Conservation (phyloP, 2,888 invertebrate species). For the Anoplius nigerrimus region DNA sequence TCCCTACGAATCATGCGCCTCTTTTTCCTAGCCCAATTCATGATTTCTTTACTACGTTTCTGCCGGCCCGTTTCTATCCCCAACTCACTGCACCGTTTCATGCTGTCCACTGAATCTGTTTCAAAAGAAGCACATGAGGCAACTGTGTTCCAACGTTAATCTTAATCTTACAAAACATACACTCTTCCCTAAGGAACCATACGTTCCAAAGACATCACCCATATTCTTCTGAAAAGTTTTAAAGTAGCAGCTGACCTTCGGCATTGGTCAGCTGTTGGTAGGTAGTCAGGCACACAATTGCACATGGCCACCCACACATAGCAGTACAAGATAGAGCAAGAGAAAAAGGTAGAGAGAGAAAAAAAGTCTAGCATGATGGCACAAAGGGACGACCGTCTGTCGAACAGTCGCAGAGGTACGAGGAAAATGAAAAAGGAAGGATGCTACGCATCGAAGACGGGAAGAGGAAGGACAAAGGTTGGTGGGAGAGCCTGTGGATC, state of each 20-base stretch:
- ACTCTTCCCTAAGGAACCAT: background rate
- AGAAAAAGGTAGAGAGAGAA: background rate
- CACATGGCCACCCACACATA: constrained; percentile 2
- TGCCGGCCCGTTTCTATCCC: constrained; percentile 85
- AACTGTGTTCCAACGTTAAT: background rate
- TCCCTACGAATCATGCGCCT: constrained; percentile 85
- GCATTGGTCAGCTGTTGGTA: constrained; percentile 57
- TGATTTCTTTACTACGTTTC: constrained; percentile 84
- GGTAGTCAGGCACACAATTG: constrained; percentile 33
- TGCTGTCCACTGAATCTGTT: constrained; percentile 84
- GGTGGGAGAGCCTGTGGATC: constrained; percentile 10
- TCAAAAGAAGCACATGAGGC: constrained; percentile 6
- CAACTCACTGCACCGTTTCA: constrained; percentile 82
- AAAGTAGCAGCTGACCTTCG: constrained; percentile 58
- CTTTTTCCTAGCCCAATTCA: constrained; percentile 86
- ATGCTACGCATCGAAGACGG: background rate
- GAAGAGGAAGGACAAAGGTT: constrained; percentile 34
- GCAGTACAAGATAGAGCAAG: background rate
- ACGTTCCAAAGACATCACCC: background rate
- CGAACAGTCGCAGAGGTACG: constrained; percentile 5
- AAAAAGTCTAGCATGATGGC: background rate
- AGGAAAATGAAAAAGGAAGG: constrained; percentile 2
- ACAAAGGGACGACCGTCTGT: constrained; percentile 11
- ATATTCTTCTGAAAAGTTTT: constrained; percentile 12
- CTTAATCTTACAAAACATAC: background rate